phyloP scores from a whole-genome alignment of 2,888 invertebrate species.

The Pseudococcus jackbeardsleyi region DNA sequence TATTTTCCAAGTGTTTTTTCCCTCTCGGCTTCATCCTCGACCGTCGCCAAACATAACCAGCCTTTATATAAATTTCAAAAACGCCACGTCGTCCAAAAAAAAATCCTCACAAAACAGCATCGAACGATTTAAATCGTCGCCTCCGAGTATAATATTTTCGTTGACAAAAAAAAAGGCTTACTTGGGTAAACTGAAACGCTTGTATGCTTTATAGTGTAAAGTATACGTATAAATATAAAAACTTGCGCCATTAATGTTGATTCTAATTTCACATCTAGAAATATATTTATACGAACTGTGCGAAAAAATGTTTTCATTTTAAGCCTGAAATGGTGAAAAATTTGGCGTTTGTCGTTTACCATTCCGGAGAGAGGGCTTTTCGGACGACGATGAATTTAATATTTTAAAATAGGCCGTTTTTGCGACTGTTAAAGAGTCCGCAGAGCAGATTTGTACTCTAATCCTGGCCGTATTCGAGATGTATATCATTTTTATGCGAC shows the following conservation, averaged over 20 bases:
- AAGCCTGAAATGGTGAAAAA: background rate
- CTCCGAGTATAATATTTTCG: background rate
- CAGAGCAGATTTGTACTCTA: conserved; percentile 19
- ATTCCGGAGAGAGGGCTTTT: background rate
- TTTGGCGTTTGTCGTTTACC: conserved; percentile 5
- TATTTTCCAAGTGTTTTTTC: background rate
- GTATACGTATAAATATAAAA: conserved; percentile 37
- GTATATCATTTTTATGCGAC: conserved; percentile 30
- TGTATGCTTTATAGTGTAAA: conserved; percentile 32
- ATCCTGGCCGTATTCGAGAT: background rate
- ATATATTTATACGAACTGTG: background rate
- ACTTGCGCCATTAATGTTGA: conserved; percentile 26
- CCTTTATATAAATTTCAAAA: conserved; percentile 4
- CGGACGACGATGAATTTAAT: background rate
- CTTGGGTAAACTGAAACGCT: background rate
- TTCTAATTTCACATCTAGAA: background rate
- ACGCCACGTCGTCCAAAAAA: background rate
- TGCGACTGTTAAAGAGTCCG: background rate
- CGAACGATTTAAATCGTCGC: conserved; percentile 27
- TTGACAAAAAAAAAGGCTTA: conserved; percentile 11
- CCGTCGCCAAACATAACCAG: background rate
- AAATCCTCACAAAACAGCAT: background rate
- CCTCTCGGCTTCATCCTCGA: background rate
- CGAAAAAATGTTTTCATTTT: conserved; percentile 39
- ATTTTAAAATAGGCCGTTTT: conserved; percentile 32